phyloP scores from a whole-genome alignment of 2,113 vertebrate genomes.

The Phylloscopus trochiloides region DNA sequence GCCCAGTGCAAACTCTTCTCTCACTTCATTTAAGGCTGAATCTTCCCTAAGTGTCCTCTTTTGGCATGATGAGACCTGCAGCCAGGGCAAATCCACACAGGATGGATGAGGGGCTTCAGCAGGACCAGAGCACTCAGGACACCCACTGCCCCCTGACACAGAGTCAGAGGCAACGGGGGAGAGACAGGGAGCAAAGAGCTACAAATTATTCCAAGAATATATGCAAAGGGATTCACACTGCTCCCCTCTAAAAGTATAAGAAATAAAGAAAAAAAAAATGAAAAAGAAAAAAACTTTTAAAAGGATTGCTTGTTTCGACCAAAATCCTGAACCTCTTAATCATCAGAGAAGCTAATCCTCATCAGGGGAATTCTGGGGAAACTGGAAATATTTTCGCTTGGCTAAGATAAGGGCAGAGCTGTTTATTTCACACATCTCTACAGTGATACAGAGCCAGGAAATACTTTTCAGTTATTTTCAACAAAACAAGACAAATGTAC shows the following conservation, averaged over 20 bases:
- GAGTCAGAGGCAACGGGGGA: fast-evolving
- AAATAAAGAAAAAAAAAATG: not conserved
- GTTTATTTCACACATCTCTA: slow-evolving; percentile 61
- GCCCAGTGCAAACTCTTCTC: not conserved
- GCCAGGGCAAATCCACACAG: not conserved
- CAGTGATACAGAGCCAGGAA: slow-evolving; percentile 43
- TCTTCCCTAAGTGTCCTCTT: not conserved
- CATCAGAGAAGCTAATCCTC: slow-evolving; percentile 38
- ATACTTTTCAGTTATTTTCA: slow-evolving; percentile 52
- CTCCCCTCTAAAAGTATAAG: not conserved
- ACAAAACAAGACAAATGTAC: slow-evolving; percentile 45
- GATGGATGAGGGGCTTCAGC: not conserved
- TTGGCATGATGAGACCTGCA: not conserved
- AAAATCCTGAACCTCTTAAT: slow-evolving; percentile 30
- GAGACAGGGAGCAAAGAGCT: not conserved
- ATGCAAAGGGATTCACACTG: not conserved
- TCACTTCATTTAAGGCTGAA: not conserved
- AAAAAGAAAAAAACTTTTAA: too few species aligned
- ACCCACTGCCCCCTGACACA: fast-evolving
- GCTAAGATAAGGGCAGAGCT: slow-evolving; percentile 48
- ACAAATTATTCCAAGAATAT: not conserved
- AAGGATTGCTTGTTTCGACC: not conserved
- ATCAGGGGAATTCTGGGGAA: slow-evolving; percentile 56
- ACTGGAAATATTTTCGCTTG: slow-evolving; percentile 53
- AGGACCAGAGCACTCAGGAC: fast-evolving